Conservation (phyloP, 2,888 invertebrate genomes). For the Empis livida region DNA sequence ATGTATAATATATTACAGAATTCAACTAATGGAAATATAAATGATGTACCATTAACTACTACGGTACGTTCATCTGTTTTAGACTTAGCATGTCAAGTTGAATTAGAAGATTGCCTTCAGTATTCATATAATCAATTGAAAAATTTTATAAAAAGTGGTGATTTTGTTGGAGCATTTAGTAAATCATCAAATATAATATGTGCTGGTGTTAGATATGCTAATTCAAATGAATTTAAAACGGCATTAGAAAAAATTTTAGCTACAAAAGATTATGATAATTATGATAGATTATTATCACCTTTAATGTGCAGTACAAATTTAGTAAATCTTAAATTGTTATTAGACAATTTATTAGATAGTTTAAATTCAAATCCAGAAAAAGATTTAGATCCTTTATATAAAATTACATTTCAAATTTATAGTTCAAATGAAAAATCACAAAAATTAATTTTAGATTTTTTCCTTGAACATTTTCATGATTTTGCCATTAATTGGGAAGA, state of each 20-base stretch:
- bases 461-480: not conserved
- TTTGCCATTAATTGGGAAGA: not conserved
- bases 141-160: not conserved
- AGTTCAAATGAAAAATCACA: not conserved
- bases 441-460: not conserved
- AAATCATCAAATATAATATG: not conserved
- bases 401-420: not conserved
- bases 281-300: not conserved
- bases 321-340: not conserved
- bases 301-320: not conserved
- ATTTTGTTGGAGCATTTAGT: not conserved
- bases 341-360: not conserved
- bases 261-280: not conserved
- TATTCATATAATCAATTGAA: conserved; percentile 1
- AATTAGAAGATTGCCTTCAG: not conserved
- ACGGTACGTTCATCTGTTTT: not conserved
- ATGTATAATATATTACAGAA: not conserved
- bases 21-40: not conserved
- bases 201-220: not conserved
- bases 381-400: not conserved
- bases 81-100: conserved; percentile 1
- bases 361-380: not conserved
- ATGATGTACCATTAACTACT: not conserved
- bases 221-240: not conserved
- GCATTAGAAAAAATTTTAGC: not conserved